Evolutionary conservation across 2,113 vertebrate species (phyloP), one percentile per base, ranked within the genome.

Genomic region (Anthoscopus minutus): DNA sequence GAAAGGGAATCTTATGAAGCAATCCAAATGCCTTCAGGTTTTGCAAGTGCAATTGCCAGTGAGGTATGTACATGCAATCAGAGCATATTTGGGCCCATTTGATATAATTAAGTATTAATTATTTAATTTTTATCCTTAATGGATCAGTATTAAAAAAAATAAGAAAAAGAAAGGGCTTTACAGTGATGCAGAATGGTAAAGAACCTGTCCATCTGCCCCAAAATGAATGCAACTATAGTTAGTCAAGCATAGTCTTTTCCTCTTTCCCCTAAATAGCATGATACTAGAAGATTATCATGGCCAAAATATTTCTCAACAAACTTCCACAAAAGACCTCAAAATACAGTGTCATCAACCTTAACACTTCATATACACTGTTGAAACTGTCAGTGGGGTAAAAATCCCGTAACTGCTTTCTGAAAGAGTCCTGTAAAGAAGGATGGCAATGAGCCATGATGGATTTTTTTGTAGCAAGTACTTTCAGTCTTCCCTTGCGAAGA

Each of bases 11-110:
- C 81, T 89, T 62, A 66, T 48, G 79, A 81, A 90, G 51, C 56
- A 83, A 78, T 93, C 47, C 87, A 86, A 96, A 88, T 94, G 65
- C 60, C 88, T 95, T 88, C 76, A 96, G 85, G 85, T 93, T 81
- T 33, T 67, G 64, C 60, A 73, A 86, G 51, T 73, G 53, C 78
- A 86, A 88, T 77, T 38, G 10, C 62, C 81, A 64, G 40, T 70
- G 85, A 88, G 79, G 47, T 90, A 83, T 11, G 2, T 74, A 44
- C 25, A 44, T 67, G 51, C 48, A 92, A 88, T 81, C 56, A 77
- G 85, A 88, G 56, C 31, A 77, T 71, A 81, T 71, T 94, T 40
- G 65, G 65, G 40, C 14, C 61, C 54, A 81, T 76, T 77, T 90
- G 10, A 71, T 81, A 48, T 76, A 90, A 86, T 86, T 88, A 92